Evolutionary conservation across 2,888 invertebrate genomes (phyloP).

Genomic region (Nymphalis urticae): DNA sequence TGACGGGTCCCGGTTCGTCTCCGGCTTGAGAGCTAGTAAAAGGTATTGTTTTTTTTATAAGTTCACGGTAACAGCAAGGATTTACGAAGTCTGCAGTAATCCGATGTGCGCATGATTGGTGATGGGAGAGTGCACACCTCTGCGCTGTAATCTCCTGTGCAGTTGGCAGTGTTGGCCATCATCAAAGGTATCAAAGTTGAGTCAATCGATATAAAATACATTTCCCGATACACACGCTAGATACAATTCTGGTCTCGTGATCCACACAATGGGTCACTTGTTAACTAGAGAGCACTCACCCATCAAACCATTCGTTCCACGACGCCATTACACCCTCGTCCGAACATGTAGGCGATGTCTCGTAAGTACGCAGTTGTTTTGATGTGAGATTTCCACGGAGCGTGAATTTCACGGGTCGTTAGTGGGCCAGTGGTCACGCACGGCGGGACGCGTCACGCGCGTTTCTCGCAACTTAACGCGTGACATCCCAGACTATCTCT

Average conservation of each 20-base stretch:
- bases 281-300: slow-evolving; percentile 5
- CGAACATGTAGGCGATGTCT: slow-evolving; percentile 1
- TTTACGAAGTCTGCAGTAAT: no score
- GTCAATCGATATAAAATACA: no score
- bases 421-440: slow-evolving; percentile 11
- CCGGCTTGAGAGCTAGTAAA: no score
- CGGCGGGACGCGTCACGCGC: slow-evolving; percentile 6
- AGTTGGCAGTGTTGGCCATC: no score
- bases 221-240: no score
- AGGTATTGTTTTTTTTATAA: no score
- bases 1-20: no score
- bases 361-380: slow-evolving; percentile 4
- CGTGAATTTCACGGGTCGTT: slow-evolving; percentile 19
- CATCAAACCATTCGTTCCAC: slow-evolving; percentile 10
- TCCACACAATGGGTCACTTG: slow-evolving; percentile 4
- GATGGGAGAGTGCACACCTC: no score
- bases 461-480: slow-evolving; percentile 1
- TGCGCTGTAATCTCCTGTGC: no score
- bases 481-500: not conserved
- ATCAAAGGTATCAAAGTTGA: no score
- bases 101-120: no score
- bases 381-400: slow-evolving; percentile 9
- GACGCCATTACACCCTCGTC: slow-evolving; percentile 9
- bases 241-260: not conserved
- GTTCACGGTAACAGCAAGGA: no score